Evolutionary conservation across 35 echinoderm and acorn worm species (phyloP), one percentile per base, ranked within the genome.

Genomic region (Nesometra sesokonis): DNA sequence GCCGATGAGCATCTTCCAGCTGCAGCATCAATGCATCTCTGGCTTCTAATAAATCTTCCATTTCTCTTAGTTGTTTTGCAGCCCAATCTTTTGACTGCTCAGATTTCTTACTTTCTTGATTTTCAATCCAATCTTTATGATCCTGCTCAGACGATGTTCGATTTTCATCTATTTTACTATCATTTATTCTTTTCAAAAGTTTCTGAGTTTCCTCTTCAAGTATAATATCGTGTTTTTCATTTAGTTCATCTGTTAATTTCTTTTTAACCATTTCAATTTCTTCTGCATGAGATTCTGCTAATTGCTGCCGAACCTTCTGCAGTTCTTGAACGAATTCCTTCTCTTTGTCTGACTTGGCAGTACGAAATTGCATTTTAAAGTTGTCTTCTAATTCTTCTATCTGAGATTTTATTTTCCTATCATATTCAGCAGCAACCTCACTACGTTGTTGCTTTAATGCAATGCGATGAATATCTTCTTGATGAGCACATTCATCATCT

Each of bases 11-110:
- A 17, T 85, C 80, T 36, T 92, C 93, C 11, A 99, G 86, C 43
- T 99, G 96, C 31, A 86, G 86, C 19, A 99, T 85, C 0, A 99
- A 86, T 29, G 89, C 96, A 94, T 99, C 96, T 43, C 96, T 84
- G 11, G 91, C 96, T 86, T 99, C 96, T 15, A 85, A 90, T n/a
- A 99, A 76, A 82, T 99, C 93, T 47, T 99, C 87, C 57, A 88
- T 87, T 78, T 99, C 96, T 82, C 83, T 57, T 78, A 90, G 81
- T 0, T 92, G 85, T 38, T 83, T 83, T 35, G n/a, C 33, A 5
- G 8, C 52, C 52, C 52, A 67, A 67, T 67, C 52, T 67, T 5
- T 5, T 32, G 27, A 47, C 11, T 40, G 2, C 27, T 77, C 79
- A 32, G 40, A 36, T 80, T 82, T 82, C 57, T 88, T 19, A 11